These are phyloP conservation scores for Zeugodacus cucurbitae DNA, from an alignment of 1,140 invertebrate genomes.

Conservation along the genomic window DNA sequence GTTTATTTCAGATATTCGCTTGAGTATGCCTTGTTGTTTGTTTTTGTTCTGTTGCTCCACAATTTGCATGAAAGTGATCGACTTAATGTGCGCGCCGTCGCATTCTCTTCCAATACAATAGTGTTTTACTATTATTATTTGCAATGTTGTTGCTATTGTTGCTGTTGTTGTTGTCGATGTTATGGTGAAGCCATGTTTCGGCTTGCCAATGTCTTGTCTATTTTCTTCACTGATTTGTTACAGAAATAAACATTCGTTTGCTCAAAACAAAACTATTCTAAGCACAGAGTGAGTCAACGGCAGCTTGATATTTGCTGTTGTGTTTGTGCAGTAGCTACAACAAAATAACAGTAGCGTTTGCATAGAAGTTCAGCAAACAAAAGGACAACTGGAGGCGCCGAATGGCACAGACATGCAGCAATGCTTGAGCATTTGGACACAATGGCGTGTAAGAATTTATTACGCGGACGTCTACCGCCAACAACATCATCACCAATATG, in stretches of 20 bases:
- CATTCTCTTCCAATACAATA: not conserved
- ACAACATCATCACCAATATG: not conserved
- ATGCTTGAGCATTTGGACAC: slow-evolving; percentile 4
- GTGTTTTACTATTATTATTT: not conserved
- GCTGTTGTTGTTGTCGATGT: too few species aligned
- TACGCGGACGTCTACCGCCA: not conserved
- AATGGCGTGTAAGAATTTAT: slow-evolving; percentile 33
- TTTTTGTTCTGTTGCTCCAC: not conserved
- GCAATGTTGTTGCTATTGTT: not conserved
- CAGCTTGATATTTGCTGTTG: not conserved
- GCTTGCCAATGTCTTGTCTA: not conserved
- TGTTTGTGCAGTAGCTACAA: not conserved
- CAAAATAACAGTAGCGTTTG: not conserved
- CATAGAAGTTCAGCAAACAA: not conserved
- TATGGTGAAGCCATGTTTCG: not conserved
- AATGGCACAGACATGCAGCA: not conserved
- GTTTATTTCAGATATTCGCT: not conserved
- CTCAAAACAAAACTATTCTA: too few species aligned
- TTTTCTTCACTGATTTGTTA: not conserved
- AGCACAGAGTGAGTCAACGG: not conserved
- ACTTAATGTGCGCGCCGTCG: not conserved
- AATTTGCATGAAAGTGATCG: slow-evolving; percentile 23
- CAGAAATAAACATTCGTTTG: slow-evolving; percentile 12
- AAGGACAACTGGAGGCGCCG: not conserved
- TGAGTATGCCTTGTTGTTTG: not conserved